phyloP scores from a whole-genome alignment of 2,888 invertebrate species.

The Aricia artaxerxes region DNA sequence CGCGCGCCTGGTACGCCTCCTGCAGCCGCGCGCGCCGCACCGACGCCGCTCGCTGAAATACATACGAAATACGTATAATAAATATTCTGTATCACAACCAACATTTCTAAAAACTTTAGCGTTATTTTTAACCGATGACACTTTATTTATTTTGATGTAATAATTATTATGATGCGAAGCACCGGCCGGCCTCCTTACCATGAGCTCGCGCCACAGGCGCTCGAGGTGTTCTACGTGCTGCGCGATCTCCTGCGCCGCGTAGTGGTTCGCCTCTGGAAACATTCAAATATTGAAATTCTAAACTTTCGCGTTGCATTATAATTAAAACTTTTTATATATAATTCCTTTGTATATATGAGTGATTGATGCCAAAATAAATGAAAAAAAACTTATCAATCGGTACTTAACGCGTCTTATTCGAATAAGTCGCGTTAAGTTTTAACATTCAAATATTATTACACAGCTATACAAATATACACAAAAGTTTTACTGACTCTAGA shows the following conservation, averaged over 20 bases:
- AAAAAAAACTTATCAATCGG: too few species aligned
- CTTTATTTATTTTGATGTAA: too few species aligned
- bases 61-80: background rate
- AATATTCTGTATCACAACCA: background rate
- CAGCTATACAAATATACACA: too few species aligned
- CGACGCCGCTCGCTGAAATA: conserved; percentile 83
- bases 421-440: too few species aligned
- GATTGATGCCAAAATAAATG: too few species aligned
- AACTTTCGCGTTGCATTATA: too few species aligned
- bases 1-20: conserved; percentile 94
- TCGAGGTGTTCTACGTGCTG: conserved; percentile 91
- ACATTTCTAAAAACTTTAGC: background rate
- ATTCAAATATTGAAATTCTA: background rate
- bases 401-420: too few species aligned
- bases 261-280: conserved; percentile 86
- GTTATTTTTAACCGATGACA: background rate
- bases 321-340: too few species aligned
- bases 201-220: conserved; percentile 91
- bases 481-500: too few species aligned
- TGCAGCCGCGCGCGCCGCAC: conserved; percentile 91
- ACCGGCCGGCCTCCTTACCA: conserved; percentile 56
- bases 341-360: too few species aligned
- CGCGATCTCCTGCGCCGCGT: conserved; percentile 92
- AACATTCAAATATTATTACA: conserved; percentile 7
- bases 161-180: too few species aligned